Evolutionary conservation across 1,140 invertebrate genomes (phyloP).

Genomic region (Teleogryllus occipitalis): DNA sequence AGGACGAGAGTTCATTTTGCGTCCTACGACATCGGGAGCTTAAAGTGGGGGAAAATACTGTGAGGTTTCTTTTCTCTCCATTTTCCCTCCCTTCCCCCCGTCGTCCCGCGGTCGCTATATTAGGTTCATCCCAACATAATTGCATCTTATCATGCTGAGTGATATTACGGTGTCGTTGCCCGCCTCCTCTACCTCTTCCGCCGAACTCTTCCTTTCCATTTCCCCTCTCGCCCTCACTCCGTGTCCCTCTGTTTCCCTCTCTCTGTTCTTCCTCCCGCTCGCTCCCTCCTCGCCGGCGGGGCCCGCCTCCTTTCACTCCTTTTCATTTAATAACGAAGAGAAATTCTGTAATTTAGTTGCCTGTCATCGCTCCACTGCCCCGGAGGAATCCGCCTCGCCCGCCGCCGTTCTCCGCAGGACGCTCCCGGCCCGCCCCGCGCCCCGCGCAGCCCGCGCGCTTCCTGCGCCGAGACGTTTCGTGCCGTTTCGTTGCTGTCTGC

Average conservation of each 20-base stretch:
- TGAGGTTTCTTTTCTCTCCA: no score
- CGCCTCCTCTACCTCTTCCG: not conserved
- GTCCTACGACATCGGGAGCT: no score
- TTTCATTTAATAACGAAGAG: not conserved
- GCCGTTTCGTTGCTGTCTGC: no score
- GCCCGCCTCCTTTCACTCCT: not conserved
- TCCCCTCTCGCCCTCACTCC: not conserved
- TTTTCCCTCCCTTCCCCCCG: no score
- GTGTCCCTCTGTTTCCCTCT: not conserved
- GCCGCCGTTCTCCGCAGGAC: not conserved
- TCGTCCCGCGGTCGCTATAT: not conserved
- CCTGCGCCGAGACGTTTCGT: no score
- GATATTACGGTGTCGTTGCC: not conserved
- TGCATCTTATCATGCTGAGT: not conserved
- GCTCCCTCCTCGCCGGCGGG: no score
- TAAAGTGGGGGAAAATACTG: no score
- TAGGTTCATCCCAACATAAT: not conserved
- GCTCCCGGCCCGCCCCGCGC: no score
- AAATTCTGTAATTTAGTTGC: constrained; percentile 5
- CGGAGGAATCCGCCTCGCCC: not conserved
- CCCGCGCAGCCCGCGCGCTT: no score
- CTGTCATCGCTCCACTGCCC: not conserved
- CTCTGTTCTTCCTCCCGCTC: not conserved
- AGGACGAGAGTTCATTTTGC: no score
- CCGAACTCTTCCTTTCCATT: not conserved